These are phyloP conservation scores for Anguilla japonica DNA, from an alignment of 2,113 vertebrate species.

Conservation along the genomic window DNA sequence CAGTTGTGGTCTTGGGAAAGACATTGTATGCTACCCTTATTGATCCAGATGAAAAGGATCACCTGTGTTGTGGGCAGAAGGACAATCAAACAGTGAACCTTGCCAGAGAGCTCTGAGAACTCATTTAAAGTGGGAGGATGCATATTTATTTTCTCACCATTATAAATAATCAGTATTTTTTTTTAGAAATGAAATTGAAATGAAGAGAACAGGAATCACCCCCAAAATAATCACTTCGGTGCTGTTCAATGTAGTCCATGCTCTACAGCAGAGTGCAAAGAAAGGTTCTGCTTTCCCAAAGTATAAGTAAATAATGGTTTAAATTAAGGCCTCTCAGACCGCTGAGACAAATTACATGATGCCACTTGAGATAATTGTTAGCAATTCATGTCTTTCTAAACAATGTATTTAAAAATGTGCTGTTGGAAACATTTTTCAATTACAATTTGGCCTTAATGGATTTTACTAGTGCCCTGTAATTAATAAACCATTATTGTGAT, in stretches of 20 bases:
- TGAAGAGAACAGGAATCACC: background rate
- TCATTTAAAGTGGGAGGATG: background rate
- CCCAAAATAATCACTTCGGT: too few relatives aligned
- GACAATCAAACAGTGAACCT: background rate
- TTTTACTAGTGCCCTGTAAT: background rate
- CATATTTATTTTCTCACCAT: background rate
- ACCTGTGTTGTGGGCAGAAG: background rate
- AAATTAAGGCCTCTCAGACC: background rate
- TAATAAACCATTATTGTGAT: background rate
- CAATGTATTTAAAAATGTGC: background rate
- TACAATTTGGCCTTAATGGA: background rate
- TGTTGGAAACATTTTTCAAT: background rate
- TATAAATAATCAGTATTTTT: background rate
- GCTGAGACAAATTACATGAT: constrained; percentile 2
- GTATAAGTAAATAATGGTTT: background rate
- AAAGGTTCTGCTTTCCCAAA: background rate
- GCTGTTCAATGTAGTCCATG: too few relatives aligned
- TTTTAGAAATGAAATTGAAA: background rate
- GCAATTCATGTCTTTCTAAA: constrained; percentile 1
- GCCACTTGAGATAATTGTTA: background rate
- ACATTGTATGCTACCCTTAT: background rate
- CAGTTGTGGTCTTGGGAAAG: background rate
- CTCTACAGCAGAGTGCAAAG: background rate
- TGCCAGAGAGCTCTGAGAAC: background rate
- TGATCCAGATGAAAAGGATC: background rate